phyloP scores from a whole-genome alignment of 2,113 vertebrate genomes.

The Cervus canadensis region DNA sequence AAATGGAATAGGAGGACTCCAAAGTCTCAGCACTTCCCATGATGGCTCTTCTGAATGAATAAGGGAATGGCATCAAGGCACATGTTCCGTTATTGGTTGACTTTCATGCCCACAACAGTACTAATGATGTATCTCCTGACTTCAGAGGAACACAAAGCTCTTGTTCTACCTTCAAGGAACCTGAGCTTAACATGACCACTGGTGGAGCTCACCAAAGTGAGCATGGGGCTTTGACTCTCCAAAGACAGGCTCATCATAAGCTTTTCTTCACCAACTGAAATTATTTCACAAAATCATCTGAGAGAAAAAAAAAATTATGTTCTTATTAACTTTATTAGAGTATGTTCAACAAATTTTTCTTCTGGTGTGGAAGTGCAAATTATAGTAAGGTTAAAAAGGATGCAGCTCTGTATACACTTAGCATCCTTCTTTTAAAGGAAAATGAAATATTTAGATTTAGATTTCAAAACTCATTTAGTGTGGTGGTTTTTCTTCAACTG shows the following conservation, averaged over 20 bases:
- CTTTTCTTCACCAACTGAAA: neutral
- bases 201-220: neutral
- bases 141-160: neutral
- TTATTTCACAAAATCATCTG: neutral
- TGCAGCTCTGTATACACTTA: neutral
- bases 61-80: neutral
- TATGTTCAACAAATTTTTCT: neutral
- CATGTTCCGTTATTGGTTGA: neutral
- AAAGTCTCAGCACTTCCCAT: neutral
- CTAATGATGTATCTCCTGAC: neutral
- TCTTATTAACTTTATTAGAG: neutral
- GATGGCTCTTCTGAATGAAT: neutral
- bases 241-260: neutral
- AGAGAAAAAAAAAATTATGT: neutral
- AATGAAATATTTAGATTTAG: neutral
- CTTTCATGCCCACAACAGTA: neutral
- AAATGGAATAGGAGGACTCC: neutral
- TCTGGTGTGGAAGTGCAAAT: neutral
- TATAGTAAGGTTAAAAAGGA: neutral
- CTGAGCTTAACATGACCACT: neutral
- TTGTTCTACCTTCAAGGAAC: neutral
- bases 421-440: neutral
- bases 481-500: neutral
- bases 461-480: neutral
- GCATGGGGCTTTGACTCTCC: accelerated